Evolutionary conservation across 2,113 vertebrate genomes (phyloP), one percentile per base, ranked within the genome.

Genomic region (Pseudopodoces humilis): DNA sequence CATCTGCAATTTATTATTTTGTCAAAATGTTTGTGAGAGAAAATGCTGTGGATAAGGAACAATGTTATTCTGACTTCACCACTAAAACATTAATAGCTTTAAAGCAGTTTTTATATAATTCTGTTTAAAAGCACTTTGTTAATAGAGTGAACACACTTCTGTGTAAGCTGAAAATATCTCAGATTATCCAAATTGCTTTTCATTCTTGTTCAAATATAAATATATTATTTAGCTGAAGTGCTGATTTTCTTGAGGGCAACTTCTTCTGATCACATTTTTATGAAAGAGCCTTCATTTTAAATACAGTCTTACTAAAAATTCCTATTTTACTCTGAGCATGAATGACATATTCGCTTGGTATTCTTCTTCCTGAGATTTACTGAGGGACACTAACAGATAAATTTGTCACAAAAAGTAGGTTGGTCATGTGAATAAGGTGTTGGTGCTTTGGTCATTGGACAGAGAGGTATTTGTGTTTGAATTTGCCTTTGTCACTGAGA

Each of bases 1-100:
- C 70, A 67, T 89, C 65, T 90, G 63, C 41, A 64, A 64, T 70
- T 83, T 86, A 87, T 95, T 87, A 70, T 91, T 90, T 72, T 56
- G 68, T 71, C 33, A 76, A 58, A 64, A 30, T 68, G 33, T 81
- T 92, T 83, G 63, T 79, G 59, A 69, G 27, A 63, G 60, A 58
- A 83, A 72, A 83, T 71, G 31, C 46, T 28, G 15, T 67, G 49
- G 43, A 49, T 81, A 91, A 49, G 65, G 60, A 92, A 35, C 21
- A 81, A 71, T 44, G 11, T 67, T 69, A 84, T 69, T 74, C n/a
- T 85, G 21, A 46, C 47, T 85, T 77, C n/a, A 46, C 28, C 60
- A 44, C 37, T 67, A 75, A 82, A 92, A 50, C 37, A 63, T 69
- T 69, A 78, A 44, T n/a, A 83, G 30, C 47, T 78, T 68, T 43